These are phyloP conservation scores for Pseudomyrmex pallidus DNA, from an alignment of 1,140 invertebrate species.

Conservation along the genomic window DNA sequence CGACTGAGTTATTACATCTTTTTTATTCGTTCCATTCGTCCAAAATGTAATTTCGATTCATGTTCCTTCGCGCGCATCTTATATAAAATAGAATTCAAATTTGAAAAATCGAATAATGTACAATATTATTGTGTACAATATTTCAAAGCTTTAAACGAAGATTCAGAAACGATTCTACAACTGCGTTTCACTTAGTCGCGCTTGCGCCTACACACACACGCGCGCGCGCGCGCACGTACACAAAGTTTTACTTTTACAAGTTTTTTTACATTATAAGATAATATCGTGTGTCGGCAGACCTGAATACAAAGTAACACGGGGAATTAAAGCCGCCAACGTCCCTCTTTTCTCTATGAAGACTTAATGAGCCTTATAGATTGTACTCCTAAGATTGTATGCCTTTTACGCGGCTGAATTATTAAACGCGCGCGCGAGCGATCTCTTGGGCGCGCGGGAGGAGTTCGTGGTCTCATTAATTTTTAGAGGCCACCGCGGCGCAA, in stretches of 20 bases:
- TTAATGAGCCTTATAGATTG: constrained; percentile 55
- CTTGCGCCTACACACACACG: no score
- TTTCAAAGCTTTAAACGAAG: no score
- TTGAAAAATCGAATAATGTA: no score
- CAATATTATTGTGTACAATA: no score
- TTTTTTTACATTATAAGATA: constrained; percentile 4
- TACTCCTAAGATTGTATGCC: constrained; percentile 50
- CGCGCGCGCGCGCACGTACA: background rate
- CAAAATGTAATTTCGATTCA: background rate
- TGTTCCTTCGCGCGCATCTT: background rate
- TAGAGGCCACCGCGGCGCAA: constrained; percentile 26
- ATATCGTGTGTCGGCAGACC: background rate
- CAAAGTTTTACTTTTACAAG: background rate
- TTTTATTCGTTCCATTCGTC: constrained; percentile 13
- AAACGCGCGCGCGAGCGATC: constrained; percentile 19
- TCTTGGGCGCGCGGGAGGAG: constrained; percentile 31
- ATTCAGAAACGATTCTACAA: no score
- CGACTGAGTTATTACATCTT: constrained; percentile 53
- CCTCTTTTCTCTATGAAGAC: constrained; percentile 33
- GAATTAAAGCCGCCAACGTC: constrained; percentile 23
- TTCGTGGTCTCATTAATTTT: constrained; percentile 57
- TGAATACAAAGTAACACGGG: background rate
- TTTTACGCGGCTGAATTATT: constrained; percentile 55
- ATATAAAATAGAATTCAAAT: background rate
- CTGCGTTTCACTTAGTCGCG: no score